Base-by-base conservation (phyloP, 2,888 invertebrate species). In the Andrena flavipes region DNA sequence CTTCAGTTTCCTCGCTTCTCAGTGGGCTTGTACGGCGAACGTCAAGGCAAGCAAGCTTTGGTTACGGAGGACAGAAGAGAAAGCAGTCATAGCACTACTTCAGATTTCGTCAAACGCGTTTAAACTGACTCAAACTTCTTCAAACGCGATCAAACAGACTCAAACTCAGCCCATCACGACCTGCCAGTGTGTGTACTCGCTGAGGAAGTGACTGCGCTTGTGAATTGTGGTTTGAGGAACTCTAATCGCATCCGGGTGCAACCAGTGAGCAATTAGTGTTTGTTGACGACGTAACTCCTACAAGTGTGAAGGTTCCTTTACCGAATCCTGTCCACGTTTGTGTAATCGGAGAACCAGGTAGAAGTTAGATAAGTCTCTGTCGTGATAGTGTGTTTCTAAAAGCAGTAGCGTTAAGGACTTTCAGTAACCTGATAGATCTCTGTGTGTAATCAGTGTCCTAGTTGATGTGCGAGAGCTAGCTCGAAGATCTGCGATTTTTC, bases 361-460 rank as follows among this genome's bases (percentile, higher is more conserved):
- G 2, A 26, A 20, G 33, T 4, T 20, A 16, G 49, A 13, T 10
- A 26, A 10, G 6, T 30, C 10, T 51, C 7, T 13, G 13, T 13
- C 48, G 65, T 54, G 62, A 26, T n/a, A 30, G 67, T 33, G 67
- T 42, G 59, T 65, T 68, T 10, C 42, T 51, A 20, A 16, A 51
- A 48, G n/a, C 20, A 13, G 16, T 63, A 63, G 16, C 35, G 13
- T 35, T n/a, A 29, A 6, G 33, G n/a, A 72, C 30, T n/a, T 56
- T 54, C 0, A 6, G 33, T 23, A 56, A 20, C 16, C 16, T 3
- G 20, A 16, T 33, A 49, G 26, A 69, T 68, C 16, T 33, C 4
- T 3, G 42, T 33, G 71, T 75, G 35, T 13, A 54, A 8, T 64
- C 6, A 13, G 64, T 64, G 33, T 64, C 16, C n/a, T 56, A 23